Percentiles rank a stretch among this genome's conserved stretches.
phyloP scores from a whole-genome alignment of 1,140 invertebrate genomes.

The Lepidotrigona ventralis region DNA sequence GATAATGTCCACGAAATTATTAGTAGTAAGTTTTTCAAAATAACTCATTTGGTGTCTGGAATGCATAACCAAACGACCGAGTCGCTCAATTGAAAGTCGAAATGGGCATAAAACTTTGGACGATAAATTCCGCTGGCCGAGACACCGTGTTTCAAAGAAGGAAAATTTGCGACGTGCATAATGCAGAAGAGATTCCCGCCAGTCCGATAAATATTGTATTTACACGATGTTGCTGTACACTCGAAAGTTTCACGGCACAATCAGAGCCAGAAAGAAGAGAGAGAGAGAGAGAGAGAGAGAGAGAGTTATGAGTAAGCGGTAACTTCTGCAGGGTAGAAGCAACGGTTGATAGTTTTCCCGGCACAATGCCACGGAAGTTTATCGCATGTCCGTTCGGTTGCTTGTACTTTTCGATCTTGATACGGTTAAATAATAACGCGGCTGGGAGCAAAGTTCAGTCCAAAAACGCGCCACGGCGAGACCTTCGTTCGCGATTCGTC shows the following conservation, averaged over 20 bases:
- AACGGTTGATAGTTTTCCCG: constrained; percentile 25
- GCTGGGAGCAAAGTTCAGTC: not conserved
- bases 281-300: constrained; percentile 7
- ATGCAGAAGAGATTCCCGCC: constrained; percentile 37
- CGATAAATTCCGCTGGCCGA: not conserved
- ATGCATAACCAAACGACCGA: not conserved
- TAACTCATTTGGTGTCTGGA: not conserved
- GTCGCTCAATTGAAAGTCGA: constrained; percentile 10
- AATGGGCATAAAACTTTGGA: constrained; percentile 35
- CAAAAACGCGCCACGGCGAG: not conserved
- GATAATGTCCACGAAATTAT: too few relatives aligned
- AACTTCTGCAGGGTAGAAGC: not conserved
- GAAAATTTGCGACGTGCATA: constrained; percentile 37
- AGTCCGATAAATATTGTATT: constrained; percentile 57
- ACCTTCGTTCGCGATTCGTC: constrained; percentile 1
- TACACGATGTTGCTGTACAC: constrained; percentile 50
- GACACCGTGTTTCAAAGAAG: constrained; percentile 18
- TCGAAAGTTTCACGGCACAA: constrained; percentile 37
- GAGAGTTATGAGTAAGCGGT: constrained; percentile 61
- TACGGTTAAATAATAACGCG: constrained; percentile 35
- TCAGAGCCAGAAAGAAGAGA: constrained; percentile 30
- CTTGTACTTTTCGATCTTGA: constrained; percentile 38
- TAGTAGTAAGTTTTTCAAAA: too few relatives aligned
- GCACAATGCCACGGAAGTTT: constrained; percentile 13
- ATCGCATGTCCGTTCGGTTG: constrained; percentile 9